These are phyloP conservation scores for Agrochola litura DNA, from an alignment of 2,888 invertebrate genomes.

Conservation along the genomic window DNA sequence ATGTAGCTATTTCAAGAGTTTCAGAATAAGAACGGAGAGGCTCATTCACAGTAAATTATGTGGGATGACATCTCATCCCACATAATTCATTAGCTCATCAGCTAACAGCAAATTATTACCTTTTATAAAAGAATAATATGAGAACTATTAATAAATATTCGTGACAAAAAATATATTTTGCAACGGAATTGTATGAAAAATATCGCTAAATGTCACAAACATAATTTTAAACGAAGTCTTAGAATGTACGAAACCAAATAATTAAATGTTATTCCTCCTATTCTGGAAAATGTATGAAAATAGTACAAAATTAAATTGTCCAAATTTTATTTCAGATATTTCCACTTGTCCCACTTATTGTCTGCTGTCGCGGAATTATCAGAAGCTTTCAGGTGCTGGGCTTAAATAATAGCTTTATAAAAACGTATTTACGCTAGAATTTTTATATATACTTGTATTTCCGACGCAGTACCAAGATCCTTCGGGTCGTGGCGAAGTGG, in stretches of 20 bases:
- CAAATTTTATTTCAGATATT: conserved; percentile 39
- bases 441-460: conserved; percentile 10
- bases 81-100: too few relatives aligned
- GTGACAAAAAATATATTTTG: neutral
- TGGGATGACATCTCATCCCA: neutral
- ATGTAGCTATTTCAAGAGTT: neutral
- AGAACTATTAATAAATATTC: neutral
- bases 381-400: neutral
- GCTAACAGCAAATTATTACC: neutral
- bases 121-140: neutral
- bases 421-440: neutral
- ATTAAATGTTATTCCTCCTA: neutral
- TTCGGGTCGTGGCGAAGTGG: conserved; percentile 68
- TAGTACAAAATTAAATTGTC: conserved; percentile 9
- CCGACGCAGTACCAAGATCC: conserved; percentile 68
- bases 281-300: neutral
- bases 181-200: neutral
- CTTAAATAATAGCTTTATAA: neutral
- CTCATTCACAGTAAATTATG: neutral
- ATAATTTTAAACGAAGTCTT: neutral
- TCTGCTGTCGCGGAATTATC: conserved; percentile 17
- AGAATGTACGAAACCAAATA: neutral
- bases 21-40: neutral
- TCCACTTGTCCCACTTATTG: conserved; percentile 15
- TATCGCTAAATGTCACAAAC: neutral